Conservation (phyloP, 2,113 vertebrate genomes). For the Hydropotes inermis region DNA sequence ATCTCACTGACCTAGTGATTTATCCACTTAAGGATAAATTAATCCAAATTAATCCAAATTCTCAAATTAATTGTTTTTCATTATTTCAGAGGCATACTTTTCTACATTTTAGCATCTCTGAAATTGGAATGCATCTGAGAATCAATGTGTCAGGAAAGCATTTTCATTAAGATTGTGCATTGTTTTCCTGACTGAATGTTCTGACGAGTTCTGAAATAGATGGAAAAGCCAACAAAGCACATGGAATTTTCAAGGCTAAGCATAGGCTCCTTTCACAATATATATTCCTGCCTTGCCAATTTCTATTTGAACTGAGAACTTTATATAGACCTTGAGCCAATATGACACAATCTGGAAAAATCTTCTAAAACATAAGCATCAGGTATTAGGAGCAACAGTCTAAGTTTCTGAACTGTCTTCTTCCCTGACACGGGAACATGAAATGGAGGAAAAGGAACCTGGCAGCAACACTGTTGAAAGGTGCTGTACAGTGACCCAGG, state of each 20-base stretch:
- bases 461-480: neutral
- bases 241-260: neutral
- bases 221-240: neutral
- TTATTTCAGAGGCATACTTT: neutral
- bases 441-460: neutral
- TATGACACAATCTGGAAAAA: neutral
- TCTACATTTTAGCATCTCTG: neutral
- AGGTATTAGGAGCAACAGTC: neutral
- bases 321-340: neutral
- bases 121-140: neutral
- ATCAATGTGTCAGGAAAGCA: neutral
- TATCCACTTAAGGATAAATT: neutral
- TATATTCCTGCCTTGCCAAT: neutral
- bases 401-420: neutral
- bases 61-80: neutral
- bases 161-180: neutral
- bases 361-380: slow-evolving; percentile 1
- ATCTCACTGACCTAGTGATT: neutral
- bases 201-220: neutral
- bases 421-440: neutral
- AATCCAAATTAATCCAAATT: neutral
- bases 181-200: neutral
- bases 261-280: neutral
- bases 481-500: neutral
- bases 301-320: slow-evolving; percentile 2